Conservation (phyloP, 2,113 vertebrate species). For the Malurus alboscapulatus region DNA sequence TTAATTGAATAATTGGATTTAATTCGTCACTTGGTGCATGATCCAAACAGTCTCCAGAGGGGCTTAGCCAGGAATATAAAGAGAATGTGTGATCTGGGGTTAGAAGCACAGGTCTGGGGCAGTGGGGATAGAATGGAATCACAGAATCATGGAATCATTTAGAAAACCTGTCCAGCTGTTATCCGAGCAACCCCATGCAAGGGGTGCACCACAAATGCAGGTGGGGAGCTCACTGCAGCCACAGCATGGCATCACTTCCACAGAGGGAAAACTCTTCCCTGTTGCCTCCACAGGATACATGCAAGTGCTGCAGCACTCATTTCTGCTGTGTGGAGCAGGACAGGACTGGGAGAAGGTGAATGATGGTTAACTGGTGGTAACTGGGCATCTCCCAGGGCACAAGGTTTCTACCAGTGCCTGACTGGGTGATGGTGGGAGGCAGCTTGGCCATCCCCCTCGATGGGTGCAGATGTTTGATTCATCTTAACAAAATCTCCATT, state of each 20-base stretch:
- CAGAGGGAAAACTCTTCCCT: neutral
- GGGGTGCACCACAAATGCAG: rapidly evolving
- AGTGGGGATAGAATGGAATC: neutral
- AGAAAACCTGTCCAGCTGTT: neutral
- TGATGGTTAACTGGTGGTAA: too few relatives aligned
- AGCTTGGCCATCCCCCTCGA: rapidly evolving
- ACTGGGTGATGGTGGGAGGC: neutral
- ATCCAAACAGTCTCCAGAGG: conserved; percentile 15
- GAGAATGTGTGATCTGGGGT: neutral
- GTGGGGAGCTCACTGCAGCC: neutral
- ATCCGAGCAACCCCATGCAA: neutral
- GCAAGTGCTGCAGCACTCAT: neutral
- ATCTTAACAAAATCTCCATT: neutral
- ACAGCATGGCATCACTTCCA: neutral
- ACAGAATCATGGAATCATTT: neutral
- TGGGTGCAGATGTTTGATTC: rapidly evolving
- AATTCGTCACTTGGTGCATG: neutral
- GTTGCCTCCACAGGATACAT: rapidly evolving
- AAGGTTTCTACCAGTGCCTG: neutral
- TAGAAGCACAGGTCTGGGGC: neutral
- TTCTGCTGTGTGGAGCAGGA: neutral
- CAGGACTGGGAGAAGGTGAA: neutral
- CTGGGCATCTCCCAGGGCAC: neutral
- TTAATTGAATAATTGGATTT: conserved; percentile 40
- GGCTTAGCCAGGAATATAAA: neutral